A percentile compares a stretch with the other conserved stretches of the same genome.
phyloP scores from a whole-genome alignment of 2,113 vertebrate genomes.

The Danio rerio region GRCz12tu NC_133198.1:32002501-32003000 shows the following conservation, averaged over 20 bases:
- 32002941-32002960: conserved; percentile 84
- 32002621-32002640: conserved; percentile 96
- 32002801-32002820: conserved; percentile 78
- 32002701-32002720: conserved; percentile 75
- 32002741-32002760: conserved; percentile 82
- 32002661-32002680: neutral
- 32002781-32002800: conserved; percentile 75
- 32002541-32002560: conserved; percentile 99
- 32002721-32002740: conserved; percentile 83
- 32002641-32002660: conserved; percentile 83
- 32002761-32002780: conserved; percentile 82
- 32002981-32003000: conserved; percentile 76
- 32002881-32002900: conserved; percentile 84
- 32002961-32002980: conserved; percentile 80
- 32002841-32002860: conserved; percentile 82
- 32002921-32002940: conserved; percentile 88
- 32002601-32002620: conserved; percentile 99
- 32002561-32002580: conserved; percentile 99
- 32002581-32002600: conserved; percentile 99
- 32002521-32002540: conserved; percentile 99
- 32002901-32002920: conserved; percentile 83
- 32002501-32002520: conserved; percentile 99
- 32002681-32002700: conserved; percentile 24
- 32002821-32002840: conserved; percentile 75
- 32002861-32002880: conserved; percentile 80